Evolutionary conservation across 1,140 invertebrate genomes (phyloP).

Genomic region (Periplaneta americana): DNA sequence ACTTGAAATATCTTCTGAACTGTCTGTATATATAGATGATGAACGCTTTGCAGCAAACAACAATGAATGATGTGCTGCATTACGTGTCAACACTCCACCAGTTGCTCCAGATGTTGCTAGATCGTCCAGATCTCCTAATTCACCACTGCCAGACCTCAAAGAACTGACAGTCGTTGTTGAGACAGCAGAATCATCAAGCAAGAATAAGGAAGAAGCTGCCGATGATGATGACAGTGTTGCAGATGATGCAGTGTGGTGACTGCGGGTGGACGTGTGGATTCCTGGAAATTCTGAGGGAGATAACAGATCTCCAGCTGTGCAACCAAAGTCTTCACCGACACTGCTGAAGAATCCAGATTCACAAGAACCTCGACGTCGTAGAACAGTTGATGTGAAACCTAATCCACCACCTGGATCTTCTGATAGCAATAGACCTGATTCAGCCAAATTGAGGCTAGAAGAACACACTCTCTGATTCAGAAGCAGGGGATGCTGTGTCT

Average conservation of each 20-base stretch:
- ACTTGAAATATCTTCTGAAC: slow-evolving; percentile 77
- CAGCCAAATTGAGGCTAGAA: slow-evolving; percentile 15
- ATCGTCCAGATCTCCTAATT: slow-evolving; percentile 44
- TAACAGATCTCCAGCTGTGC: slow-evolving; percentile 31
- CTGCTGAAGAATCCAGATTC: slow-evolving; percentile 86
- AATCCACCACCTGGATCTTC: not conserved
- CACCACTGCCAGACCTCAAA: slow-evolving; percentile 32
- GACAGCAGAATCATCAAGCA: slow-evolving; percentile 46
- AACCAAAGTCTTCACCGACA: slow-evolving; percentile 63
- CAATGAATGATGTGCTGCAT: slow-evolving; percentile 25
- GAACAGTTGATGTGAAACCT: slow-evolving; percentile 9
- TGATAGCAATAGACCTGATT: not conserved
- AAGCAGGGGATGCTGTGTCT: not conserved
- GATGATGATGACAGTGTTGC: slow-evolving; percentile 48
- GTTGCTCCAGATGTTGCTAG: not conserved
- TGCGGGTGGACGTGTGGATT: not conserved
- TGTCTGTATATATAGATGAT: slow-evolving; percentile 80
- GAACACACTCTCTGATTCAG: slow-evolving; percentile 15
- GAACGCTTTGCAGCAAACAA: slow-evolving; percentile 57
- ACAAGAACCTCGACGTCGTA: slow-evolving; percentile 71
- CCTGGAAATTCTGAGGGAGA: slow-evolving; percentile 25
- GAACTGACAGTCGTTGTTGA: slow-evolving; percentile 47
- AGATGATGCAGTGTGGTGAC: slow-evolving; percentile 27
- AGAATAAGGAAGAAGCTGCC: slow-evolving; percentile 51
- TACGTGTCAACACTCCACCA: not conserved